Base-by-base conservation (phyloP, 2,113 vertebrate genomes). In the Phocoena sinus region DNA sequence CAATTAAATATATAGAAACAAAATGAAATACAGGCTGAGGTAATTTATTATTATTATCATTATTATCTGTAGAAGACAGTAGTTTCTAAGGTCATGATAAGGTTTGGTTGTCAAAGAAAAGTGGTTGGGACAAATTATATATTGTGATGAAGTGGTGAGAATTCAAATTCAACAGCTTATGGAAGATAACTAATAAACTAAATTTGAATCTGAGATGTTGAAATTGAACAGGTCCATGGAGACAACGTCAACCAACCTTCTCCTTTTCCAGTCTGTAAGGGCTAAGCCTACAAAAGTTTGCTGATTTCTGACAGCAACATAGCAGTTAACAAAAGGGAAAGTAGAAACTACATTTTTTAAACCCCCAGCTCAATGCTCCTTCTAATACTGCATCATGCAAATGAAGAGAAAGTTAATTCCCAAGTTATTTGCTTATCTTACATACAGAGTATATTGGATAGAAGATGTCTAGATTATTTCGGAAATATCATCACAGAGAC, bases 341-440 rank as follows among this genome's bases (percentile, higher is more conserved):
- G 12, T n/a, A 68, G 15, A 93, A 92, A 83, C 65, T 11, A 79
- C 2, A 41, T 90, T 58, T 87, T 67, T 70, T 5, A 56, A 89
- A 90, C 25, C 50, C 2, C 2, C 4, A 31, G 56, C 6, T n/a
- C 58, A 65, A 7, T 38, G 23, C 0, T 71, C 26, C 90, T 87
- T 89, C 11, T 41, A 80, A 44, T 47, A 80, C 14, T 85, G 20
- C 2, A 33, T 44, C 20, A n/a, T 53, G 21, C 12, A 87, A 90
- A 36, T 82, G 2, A 86, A 94, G n/a, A 94, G 50, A 94, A 94
- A 94, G 84, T 84, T 88, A 79, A 91, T 36, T 56, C 68, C 20
- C 33, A 70, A 28, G 15, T 89, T 86, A 87, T 82, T 58, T 96
- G 50, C 36, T 83, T 96, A 80, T 65, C 47, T 94, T 33, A n/a